phyloP scores from a whole-genome alignment of 2,113 vertebrate genomes.

The Seriola rivoliana region DNA sequence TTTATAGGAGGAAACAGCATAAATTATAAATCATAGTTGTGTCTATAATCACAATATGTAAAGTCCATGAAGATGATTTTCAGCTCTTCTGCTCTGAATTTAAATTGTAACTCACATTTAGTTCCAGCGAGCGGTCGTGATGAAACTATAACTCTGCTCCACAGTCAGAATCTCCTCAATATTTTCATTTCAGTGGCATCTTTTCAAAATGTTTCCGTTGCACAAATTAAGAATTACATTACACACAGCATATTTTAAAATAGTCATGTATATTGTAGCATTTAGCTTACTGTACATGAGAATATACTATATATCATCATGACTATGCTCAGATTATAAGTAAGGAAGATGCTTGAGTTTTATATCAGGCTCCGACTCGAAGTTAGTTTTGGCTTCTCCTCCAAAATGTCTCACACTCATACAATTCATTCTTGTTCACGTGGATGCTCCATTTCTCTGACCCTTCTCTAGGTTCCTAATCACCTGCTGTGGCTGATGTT shows the following conservation, averaged over 20 bases:
- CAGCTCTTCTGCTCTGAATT: background rate
- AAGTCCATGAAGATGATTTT: background rate
- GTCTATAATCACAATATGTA: background rate
- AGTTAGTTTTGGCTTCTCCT: background rate
- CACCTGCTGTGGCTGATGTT: slow-evolving; percentile 96
- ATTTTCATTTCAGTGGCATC: too few relatives aligned
- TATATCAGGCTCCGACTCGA: background rate
- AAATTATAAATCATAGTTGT: background rate
- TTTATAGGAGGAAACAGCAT: too few relatives aligned
- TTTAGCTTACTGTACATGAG: background rate
- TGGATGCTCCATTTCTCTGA: background rate
- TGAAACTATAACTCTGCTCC: background rate
- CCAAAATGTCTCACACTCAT: background rate
- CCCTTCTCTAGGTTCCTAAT: slow-evolving; percentile 89
- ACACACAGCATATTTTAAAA: background rate
- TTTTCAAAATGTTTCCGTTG: too few relatives aligned
- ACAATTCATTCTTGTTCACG: background rate
- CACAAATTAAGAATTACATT: background rate
- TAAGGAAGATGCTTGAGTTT: background rate
- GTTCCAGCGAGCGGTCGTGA: background rate
- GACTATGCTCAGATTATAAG: background rate
- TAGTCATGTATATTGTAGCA: background rate
- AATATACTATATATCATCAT: background rate
- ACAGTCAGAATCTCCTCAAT: background rate
- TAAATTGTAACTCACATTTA: background rate